Percentiles rank a stretch among this genome's conserved stretches.
phyloP scores from a whole-genome alignment of 2,888 invertebrate species.

The Cosmia trapezina region DNA sequence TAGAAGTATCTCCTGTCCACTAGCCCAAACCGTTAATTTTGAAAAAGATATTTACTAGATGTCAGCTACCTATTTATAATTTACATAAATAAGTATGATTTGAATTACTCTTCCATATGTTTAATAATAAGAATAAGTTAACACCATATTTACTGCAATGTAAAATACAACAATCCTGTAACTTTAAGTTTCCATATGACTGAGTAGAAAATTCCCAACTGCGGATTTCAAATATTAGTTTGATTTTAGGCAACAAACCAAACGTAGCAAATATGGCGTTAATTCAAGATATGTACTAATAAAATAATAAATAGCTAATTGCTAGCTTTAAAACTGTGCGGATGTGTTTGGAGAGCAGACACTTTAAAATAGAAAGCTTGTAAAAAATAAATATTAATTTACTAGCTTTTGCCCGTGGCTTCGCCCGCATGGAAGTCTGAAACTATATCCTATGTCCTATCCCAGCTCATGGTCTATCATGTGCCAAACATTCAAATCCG shows the following conservation, averaged over 20 bases:
- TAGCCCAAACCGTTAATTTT: slow-evolving; percentile 29
- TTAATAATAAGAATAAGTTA: slow-evolving; percentile 8
- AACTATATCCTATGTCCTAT: too few relatives aligned
- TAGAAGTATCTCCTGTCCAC: slow-evolving; percentile 22
- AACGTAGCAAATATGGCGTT: slow-evolving; percentile 29
- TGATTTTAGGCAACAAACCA: neutral
- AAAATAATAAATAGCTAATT: slow-evolving; percentile 28
- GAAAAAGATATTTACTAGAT: slow-evolving; percentile 57
- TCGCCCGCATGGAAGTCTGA: too few relatives aligned
- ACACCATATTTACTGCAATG: slow-evolving; percentile 36
- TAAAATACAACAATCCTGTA: neutral
- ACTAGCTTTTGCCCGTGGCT: too few relatives aligned
- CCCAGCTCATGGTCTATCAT: too few relatives aligned
- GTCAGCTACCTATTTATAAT: slow-evolving; percentile 36
- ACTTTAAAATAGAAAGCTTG: neutral
- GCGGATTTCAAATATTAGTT: neutral
- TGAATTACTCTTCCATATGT: slow-evolving; percentile 30
- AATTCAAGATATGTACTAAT: slow-evolving; percentile 13
- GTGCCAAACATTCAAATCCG: too few relatives aligned
- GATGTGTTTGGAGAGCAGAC: slow-evolving; percentile 20
- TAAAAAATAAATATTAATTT: neutral
- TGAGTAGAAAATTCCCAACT: neutral
- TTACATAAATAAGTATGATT: slow-evolving; percentile 50
- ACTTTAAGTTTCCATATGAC: too few relatives aligned
- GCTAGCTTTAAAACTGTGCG: slow-evolving; percentile 32